Conservation (phyloP, 2,888 invertebrate genomes). For the Andrena dorsata region DNA sequence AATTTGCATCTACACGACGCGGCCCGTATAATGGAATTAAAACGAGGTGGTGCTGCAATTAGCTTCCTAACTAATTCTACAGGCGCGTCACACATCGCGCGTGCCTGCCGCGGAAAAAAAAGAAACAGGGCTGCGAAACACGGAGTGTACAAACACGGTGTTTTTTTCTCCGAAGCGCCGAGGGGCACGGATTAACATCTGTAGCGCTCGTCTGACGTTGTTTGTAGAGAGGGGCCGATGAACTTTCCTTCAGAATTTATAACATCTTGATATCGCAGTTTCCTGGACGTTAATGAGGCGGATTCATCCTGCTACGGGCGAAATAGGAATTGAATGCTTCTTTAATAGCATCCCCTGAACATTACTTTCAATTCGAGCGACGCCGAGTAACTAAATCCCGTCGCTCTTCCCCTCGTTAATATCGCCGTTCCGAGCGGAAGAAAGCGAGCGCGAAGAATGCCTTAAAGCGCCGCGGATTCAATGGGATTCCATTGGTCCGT, state of each 20-base stretch:
- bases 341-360: background rate
- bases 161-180: constrained; percentile 1
- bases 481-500: constrained; percentile 32
- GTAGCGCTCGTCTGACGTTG: background rate
- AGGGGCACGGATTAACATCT: background rate
- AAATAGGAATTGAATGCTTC: constrained; percentile 19
- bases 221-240: too few species aligned
- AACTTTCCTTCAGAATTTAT: too few species aligned
- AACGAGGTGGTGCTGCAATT: constrained; percentile 76
- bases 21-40: constrained; percentile 78
- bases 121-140: constrained; percentile 1
- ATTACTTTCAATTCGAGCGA: constrained; percentile 30
- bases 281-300: background rate
- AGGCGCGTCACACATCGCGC: constrained; percentile 54
- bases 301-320: background rate
- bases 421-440: background rate
- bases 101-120: constrained; percentile 30
- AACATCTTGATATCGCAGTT: too few species aligned
- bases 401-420: constrained; percentile 24
- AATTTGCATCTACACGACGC: constrained; percentile 77
- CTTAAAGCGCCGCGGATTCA: background rate
- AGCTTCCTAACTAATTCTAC: constrained; percentile 72
- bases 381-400: constrained; percentile 2
- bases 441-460: constrained; percentile 21
- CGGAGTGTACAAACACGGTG: constrained; percentile 17